Conservation (phyloP, 2,888 invertebrate genomes). For the Hyles lineata region DNA sequence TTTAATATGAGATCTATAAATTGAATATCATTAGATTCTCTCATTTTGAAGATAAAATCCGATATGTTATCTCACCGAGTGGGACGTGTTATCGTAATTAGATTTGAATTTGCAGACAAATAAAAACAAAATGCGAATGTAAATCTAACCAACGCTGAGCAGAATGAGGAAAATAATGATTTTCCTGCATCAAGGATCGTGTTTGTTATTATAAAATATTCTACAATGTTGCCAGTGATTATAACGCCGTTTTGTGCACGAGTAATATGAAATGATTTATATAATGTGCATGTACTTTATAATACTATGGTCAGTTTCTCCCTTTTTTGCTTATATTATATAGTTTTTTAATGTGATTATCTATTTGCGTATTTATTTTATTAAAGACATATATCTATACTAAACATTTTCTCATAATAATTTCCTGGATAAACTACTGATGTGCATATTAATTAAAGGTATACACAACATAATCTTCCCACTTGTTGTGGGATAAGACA, state of each 20-base stretch:
- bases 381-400: too few species aligned
- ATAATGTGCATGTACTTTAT: background rate
- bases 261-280: conserved; percentile 2
- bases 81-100: conserved; percentile 2
- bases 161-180: conserved; percentile 36
- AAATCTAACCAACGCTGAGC: background rate
- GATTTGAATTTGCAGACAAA: background rate
- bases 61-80: background rate
- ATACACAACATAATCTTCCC: too few species aligned
- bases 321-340: too few species aligned
- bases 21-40: background rate
- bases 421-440: too few species aligned
- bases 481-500: too few species aligned
- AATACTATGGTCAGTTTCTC: too few species aligned
- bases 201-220: conserved; percentile 15
- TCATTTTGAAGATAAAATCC: conserved; percentile 1
- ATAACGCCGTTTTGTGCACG: background rate
- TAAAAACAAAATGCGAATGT: conserved; percentile 4
- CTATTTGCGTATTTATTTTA: too few species aligned
- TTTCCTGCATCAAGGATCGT: conserved; percentile 38
- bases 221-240: background rate
- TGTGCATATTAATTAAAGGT: too few species aligned
- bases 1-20: background rate
- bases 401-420: too few species aligned
- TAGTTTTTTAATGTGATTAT: too few species aligned